A percentile compares a stretch with the other conserved stretches of the same genome.
These are phyloP conservation scores for Cantharis flavilabris DNA, from an alignment of 2,888 invertebrate species.

Conservation along the genomic window DNA sequence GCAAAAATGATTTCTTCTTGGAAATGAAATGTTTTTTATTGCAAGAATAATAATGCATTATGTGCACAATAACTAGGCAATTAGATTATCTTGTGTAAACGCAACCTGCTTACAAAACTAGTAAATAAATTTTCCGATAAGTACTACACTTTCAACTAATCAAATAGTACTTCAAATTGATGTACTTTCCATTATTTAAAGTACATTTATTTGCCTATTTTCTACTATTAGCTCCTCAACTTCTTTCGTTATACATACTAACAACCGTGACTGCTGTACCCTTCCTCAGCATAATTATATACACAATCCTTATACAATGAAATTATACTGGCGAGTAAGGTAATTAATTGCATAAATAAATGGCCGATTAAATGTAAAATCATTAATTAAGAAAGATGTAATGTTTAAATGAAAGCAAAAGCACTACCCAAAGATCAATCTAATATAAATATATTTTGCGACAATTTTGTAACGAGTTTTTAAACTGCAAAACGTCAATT, in stretches of 20 bases:
- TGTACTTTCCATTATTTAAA: not conserved
- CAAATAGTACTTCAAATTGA: not conserved
- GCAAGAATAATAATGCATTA: not conserved
- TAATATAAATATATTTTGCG: too few relatives aligned
- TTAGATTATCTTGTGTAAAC: not conserved
- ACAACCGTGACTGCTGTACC: not conserved
- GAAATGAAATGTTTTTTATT: not conserved
- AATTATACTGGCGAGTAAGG: not conserved
- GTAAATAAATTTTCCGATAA: not conserved
- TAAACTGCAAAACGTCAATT: not conserved
- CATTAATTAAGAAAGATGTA: not conserved
- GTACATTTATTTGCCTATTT: not conserved
- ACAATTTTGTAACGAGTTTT: too few relatives aligned
- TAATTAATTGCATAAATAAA: not conserved
- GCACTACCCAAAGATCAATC: not conserved
- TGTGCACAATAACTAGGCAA: not conserved
- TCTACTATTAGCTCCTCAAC: not conserved
- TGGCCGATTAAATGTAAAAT: not conserved
- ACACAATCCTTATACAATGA: not conserved
- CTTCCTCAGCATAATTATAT: not conserved
- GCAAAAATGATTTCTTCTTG: not conserved
- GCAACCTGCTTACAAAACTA: not conserved
- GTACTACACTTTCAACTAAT: not conserved
- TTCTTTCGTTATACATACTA: not conserved
- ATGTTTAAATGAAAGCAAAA: too few relatives aligned